Evolutionary conservation across 2,113 vertebrate genomes (phyloP), one percentile per base, ranked within the genome.

Genomic region (Nettapus auritus): DNA sequence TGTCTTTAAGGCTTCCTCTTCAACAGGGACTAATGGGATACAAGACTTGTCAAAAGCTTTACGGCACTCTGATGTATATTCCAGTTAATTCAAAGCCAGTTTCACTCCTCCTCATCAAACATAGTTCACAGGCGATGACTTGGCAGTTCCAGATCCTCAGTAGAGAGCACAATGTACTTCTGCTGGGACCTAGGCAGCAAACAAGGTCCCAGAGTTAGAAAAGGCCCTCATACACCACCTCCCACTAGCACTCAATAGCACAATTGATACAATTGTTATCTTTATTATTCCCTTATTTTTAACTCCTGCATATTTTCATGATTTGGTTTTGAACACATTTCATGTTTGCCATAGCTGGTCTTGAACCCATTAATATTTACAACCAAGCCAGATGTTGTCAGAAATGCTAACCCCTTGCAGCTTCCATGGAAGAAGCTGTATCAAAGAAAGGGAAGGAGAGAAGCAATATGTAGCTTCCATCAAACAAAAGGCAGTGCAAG

Each of bases 391-490:
- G n/a, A 59, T n/a, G 15, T 26, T 75, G 22, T 34, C 38, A 71
- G 62, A 88, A 88, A 76, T 36, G 60, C 25, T 40, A 67, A 70
- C 5, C 15, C 18, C 12, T 57, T 75, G 38, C 16, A 79, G 19
- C 36, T 75, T 59, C 25, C 21, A 57, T 8, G 2, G 7, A 53
- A 69, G 77, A 73, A 52, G 0, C 31, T 48, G 5, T 44, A 38
- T 0, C 13, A 8, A 42, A 21, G 13, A 2, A 4, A 59, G 14
- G 16, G 14, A 87, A 56, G 13, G 14, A 4, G 19, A n/a, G 21
- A 79, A 68, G 13, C 8, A 76, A 56, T 25, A 52, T 14, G 28
- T 52, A 52, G 19, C 12, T 36, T 60, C 71, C 46, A 46, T 5
- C 59, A 42, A 94, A 8, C 6, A 16, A 74, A 89, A 89, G 31